Evolutionary conservation across 1,140 invertebrate genomes (phyloP), one percentile per base, ranked within the genome.

Genomic region (Apolygus lucorum): DNA sequence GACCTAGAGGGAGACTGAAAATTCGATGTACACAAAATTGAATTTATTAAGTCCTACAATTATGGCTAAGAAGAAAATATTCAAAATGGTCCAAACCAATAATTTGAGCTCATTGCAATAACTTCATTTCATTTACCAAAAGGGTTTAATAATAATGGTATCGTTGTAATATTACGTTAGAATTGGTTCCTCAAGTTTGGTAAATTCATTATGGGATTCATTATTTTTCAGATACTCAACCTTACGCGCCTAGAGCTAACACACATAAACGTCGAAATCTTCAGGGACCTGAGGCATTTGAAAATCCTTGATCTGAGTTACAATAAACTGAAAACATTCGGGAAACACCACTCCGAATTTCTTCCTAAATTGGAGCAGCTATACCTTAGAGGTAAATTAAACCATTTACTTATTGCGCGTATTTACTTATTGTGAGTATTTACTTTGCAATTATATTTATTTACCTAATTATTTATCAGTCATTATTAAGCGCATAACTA

Each of bases 301-400:
- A 52, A 54, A 42, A 70, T 70, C 24, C 29, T 70, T 25, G 69
- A 70, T 54, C 28, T 70, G 42, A 70, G 64, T n/a, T 67, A 29
- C 29, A 70, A 70, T 29, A 66, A 67, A 28, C 63, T 70, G 22
- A 54, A 67, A 17, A 65, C 52, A 14, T 67, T 70, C 28, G 69
- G 63, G n/a, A 65, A 28, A 27, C 42, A 70, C 26, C 26, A 66
- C 21, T 42, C 65, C 21, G 65, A 67, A 22, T 67, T 42, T 62
- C 28, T 62, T 17, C 65, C 64, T 1, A 22, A 70, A 22, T n/a
- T 70, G 2, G 28, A 59, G 14, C 69, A 70, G 17, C 27, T 70
- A 13, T 67, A 67, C 52, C 27, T 70, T 4, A 70, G 65, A 67
- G 63, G 69, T 67, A 52, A 70, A 27, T 65, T 64, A 64, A 25